Percentiles rank a stretch among this genome's conserved stretches.
phyloP scores from a whole-genome alignment of 2,888 invertebrate species.

The Cryptophagus acutangulus region DNA sequence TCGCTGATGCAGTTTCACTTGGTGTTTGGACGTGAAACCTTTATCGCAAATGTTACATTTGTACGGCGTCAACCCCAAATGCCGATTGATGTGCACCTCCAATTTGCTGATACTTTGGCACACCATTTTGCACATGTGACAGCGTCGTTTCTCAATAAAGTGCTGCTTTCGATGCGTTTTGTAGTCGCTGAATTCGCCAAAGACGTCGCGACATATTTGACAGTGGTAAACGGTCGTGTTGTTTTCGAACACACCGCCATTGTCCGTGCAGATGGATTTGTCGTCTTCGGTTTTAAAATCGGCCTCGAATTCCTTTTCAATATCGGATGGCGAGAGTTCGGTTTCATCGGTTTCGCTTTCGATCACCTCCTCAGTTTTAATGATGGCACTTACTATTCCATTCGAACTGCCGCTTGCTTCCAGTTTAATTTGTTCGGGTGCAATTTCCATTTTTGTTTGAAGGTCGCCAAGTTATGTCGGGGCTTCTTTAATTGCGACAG shows the following conservation, averaged over 20 bases:
- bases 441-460: no score
- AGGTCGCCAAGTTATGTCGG: no score
- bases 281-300: conserved; percentile 16
- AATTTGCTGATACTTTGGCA: conserved; percentile 34
- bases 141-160: conserved; percentile 34
- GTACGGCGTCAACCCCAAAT: conserved; percentile 34
- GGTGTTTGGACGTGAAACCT: conserved; percentile 31
- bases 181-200: conserved; percentile 28
- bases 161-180: conserved; percentile 32
- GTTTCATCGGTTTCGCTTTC: conserved; percentile 16
- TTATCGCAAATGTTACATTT: conserved; percentile 35
- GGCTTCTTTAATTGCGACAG: no score
- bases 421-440: no score
- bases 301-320: conserved; percentile 20
- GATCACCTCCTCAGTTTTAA: conserved; percentile 12
- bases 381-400: no score
- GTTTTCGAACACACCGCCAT: conserved; percentile 21
- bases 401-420: no score
- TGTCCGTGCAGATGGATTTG: conserved; percentile 14
- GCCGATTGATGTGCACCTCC: conserved; percentile 34
- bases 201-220: conserved; percentile 28
- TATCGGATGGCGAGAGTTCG: conserved; percentile 17
- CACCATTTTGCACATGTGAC: conserved; percentile 32
- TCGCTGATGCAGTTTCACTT: conserved; percentile 34
- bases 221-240: conserved; percentile 31